A percentile compares a stretch with the other conserved stretches of the same genome.
Conservation (phyloP, 37 sponge, comb jelly and placozoan genomes). For the Halisarca cf. caerulea region DNA sequence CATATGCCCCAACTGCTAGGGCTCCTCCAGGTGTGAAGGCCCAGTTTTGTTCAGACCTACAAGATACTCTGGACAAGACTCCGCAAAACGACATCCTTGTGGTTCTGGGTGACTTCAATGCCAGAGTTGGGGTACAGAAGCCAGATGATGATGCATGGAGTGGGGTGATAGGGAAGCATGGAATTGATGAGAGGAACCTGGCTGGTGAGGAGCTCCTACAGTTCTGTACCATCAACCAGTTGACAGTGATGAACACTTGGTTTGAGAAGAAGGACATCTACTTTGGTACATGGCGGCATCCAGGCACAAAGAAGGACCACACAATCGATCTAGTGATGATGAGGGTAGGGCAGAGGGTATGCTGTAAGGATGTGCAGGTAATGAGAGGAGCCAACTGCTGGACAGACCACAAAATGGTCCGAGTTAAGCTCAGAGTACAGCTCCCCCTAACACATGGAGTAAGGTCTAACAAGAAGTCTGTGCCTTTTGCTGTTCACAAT, state of each 20-base stretch:
- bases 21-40: background rate
- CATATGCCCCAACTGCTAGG: conserved; percentile 1
- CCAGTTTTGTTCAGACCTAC: background rate
- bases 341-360: background rate
- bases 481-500: too few relatives aligned
- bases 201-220: background rate
- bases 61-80: background rate
- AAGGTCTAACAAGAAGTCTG: background rate
- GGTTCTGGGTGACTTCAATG: background rate
- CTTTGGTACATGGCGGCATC: conserved; percentile 7
- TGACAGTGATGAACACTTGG: conserved; percentile 33
- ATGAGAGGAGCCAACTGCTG: too few relatives aligned
- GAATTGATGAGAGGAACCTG: background rate
- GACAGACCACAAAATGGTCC: conserved; percentile 15
- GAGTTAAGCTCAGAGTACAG: background rate
- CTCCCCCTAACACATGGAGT: background rate
- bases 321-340: conserved; percentile 3
- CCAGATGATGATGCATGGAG: background rate
- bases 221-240: conserved; percentile 10
- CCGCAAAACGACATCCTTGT: background rate
- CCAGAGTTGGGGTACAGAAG: background rate
- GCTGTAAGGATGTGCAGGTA: conserved; percentile 13
- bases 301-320: conserved; percentile 12
- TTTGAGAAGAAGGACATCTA: background rate
- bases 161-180: background rate